Conservation (phyloP, 2,888 invertebrate genomes). For the Callyntrura guangdongensis region DNA sequence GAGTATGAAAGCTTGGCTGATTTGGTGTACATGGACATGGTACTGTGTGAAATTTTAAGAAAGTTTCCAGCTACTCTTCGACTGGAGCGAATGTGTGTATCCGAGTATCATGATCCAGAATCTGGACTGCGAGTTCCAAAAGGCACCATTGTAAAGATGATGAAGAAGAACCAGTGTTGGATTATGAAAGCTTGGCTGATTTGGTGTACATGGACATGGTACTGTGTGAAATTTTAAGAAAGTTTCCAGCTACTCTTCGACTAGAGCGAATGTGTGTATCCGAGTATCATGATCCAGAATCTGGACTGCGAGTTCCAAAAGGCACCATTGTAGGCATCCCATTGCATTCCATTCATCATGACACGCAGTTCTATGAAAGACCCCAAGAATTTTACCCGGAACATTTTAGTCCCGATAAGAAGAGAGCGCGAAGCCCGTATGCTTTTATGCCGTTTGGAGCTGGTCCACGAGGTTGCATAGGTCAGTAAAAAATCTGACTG, state of each 20-base stretch:
- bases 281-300: constrained; percentile 41
- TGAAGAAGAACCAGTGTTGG: constrained; percentile 47
- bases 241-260: constrained; percentile 1
- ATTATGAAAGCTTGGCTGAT: constrained; percentile 50
- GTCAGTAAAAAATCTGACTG: background rate
- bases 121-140: constrained; percentile 48
- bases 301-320: constrained; percentile 53
- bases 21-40: constrained; percentile 66
- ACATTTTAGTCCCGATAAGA: constrained; percentile 34
- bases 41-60: constrained; percentile 42
- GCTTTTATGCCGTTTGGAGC: constrained; percentile 55
- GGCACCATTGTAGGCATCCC: constrained; percentile 55
- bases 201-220: constrained; percentile 68
- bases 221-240: constrained; percentile 40
- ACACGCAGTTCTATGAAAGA: constrained; percentile 50
- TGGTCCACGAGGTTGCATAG: constrained; percentile 53
- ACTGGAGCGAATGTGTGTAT: constrained; percentile 56
- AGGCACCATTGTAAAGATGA: too few species aligned
- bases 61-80: constrained; percentile 18
- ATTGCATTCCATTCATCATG: constrained; percentile 46
- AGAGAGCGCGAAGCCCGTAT: constrained; percentile 44
- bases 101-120: constrained; percentile 40
- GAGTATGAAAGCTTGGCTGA: constrained; percentile 57
- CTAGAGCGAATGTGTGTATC: constrained; percentile 56
- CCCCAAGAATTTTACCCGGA: constrained; percentile 49